These are phyloP conservation scores for Heteronetta atricapilla DNA, from an alignment of 2,113 vertebrate genomes.

Conservation along the genomic window DNA sequence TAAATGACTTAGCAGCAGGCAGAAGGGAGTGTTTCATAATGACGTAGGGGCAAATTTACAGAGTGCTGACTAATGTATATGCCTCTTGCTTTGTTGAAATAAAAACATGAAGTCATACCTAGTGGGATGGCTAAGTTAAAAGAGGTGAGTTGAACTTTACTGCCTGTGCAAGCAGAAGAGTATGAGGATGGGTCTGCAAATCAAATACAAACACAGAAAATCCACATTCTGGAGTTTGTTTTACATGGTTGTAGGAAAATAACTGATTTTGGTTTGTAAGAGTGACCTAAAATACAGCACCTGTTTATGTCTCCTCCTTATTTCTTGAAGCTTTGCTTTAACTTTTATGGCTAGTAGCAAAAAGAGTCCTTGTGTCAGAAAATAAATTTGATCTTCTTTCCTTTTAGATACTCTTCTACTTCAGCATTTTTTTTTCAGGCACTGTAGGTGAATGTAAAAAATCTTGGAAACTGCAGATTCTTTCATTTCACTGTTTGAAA, in stretches of 20 bases:
- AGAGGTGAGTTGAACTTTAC: not conserved
- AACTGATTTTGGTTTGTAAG: not conserved
- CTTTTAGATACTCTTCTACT: conserved; percentile 31
- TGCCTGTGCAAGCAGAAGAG: not conserved
- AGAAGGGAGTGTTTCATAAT: not conserved
- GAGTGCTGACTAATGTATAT: not conserved
- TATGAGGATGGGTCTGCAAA: conserved; percentile 16
- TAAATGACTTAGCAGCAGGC: not conserved
- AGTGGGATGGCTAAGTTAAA: conserved; percentile 25
- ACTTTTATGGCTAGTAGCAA: conserved; percentile 34
- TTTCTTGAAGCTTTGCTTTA: conserved; percentile 43
- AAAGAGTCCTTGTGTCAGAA: conserved; percentile 41
- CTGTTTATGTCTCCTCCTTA: conserved; percentile 25
- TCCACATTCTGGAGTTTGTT: conserved; percentile 26
- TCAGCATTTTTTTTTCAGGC: not conserved
- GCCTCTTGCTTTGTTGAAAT: not conserved
- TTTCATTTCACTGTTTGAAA: conserved; percentile 54
- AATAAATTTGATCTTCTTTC: conserved; percentile 58
- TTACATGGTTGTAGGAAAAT: conserved; percentile 40
- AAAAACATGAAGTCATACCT: not conserved
- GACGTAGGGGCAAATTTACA: not conserved
- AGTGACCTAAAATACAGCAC: not conserved
- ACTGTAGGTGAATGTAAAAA: conserved; percentile 5
- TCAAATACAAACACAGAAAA: conserved; percentile 58
- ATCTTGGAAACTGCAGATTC: conserved; percentile 25